These are phyloP conservation scores for Gopherus evgoodei DNA, from an alignment of 2,113 vertebrate species.

Conservation along the genomic window DNA sequence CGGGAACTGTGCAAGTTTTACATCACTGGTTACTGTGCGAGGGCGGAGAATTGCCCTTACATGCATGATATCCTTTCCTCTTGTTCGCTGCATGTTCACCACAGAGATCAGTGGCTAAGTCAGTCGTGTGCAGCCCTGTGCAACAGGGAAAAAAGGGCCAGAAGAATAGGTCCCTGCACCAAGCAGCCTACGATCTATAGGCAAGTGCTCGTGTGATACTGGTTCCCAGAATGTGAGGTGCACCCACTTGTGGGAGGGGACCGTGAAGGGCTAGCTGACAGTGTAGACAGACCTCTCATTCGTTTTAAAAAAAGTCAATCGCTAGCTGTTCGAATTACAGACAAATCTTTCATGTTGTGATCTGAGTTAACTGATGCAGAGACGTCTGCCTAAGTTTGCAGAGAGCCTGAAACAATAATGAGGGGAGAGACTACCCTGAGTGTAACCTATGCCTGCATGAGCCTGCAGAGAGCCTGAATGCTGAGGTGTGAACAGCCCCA, in stretches of 20 bases:
- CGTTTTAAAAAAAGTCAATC: fast-evolving
- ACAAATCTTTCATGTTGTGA: not conserved
- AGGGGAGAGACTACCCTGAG: not conserved
- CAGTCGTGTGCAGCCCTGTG: fast-evolving
- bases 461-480: not conserved
- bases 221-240: fast-evolving
- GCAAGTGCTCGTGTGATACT: not conserved
- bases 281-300: not conserved
- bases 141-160: fast-evolving
- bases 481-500: not conserved
- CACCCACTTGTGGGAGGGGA: not conserved
- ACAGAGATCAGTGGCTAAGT: not conserved
- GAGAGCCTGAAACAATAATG: not conserved
- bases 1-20: constrained; percentile 98
- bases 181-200: not conserved
- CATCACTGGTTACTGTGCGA: constrained; percentile 94
- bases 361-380: not conserved
- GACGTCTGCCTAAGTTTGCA: not conserved
- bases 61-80: constrained; percentile 97
- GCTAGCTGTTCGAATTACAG: fast-evolving
- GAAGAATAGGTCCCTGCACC: not conserved
- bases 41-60: constrained; percentile 94
- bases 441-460: not conserved
- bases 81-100: fast-evolving
- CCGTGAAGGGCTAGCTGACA: not conserved